phyloP scores from a whole-genome alignment of 2,797 vertebrate genomes.

The Amniataba percoides region DNA sequence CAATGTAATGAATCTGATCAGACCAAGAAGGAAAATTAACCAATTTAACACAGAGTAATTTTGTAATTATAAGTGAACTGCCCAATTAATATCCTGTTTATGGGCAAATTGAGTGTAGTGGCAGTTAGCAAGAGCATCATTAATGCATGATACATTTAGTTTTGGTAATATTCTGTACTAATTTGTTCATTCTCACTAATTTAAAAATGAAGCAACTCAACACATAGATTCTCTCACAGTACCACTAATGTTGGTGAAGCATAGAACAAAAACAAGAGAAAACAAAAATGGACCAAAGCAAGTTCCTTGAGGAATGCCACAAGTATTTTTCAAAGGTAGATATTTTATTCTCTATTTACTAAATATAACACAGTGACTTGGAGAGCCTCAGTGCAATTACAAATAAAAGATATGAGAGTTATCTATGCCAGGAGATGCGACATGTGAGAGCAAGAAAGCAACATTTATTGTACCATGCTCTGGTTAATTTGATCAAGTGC shows the following conservation, averaged over 20 bases:
- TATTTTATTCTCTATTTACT: too few relatives aligned
- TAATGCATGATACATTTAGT: neutral
- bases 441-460: too few relatives aligned
- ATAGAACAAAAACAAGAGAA: neutral
- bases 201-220: neutral
- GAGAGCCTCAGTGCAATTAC: too few relatives aligned
- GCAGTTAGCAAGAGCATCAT: neutral
- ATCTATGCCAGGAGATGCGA: too few relatives aligned
- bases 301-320: neutral
- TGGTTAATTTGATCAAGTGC: too few relatives aligned
- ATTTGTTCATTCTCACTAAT: neutral
- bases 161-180: neutral
- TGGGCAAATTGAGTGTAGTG: too few relatives aligned
- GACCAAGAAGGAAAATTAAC: neutral
- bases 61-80: too few relatives aligned
- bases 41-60: neutral
- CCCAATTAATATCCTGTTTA: too few relatives aligned
- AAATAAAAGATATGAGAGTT: too few relatives aligned
- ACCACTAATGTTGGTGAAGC: neutral
- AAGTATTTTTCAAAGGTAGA: too few relatives aligned
- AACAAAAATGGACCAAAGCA: neutral
- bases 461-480: too few relatives aligned
- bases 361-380: too few relatives aligned
- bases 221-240: neutral
- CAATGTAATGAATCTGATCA: neutral